Conservation (phyloP, 2,888 invertebrate species). For the Holacanthella duospinosa region DNA sequence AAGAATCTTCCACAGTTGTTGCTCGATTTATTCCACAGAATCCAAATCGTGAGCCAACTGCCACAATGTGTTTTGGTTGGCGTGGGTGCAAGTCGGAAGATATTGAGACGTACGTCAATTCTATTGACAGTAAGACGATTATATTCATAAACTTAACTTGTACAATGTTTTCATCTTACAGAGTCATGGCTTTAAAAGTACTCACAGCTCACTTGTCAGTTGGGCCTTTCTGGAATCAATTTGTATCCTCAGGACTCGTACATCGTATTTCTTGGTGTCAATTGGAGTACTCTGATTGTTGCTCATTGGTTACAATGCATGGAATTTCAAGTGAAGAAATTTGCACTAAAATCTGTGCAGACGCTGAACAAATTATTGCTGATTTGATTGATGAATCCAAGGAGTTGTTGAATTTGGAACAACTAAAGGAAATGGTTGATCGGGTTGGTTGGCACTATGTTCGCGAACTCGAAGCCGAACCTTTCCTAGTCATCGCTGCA, state of each 20-base stretch:
- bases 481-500: slow-evolving; percentile 30
- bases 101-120: slow-evolving; percentile 27
- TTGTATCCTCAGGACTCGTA: slow-evolving; percentile 27
- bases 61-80: slow-evolving; percentile 34
- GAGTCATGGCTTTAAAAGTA: slow-evolving; percentile 29
- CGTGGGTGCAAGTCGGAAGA: slow-evolving; percentile 29
- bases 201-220: slow-evolving; percentile 34
- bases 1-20: slow-evolving; percentile 10
- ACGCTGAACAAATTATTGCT: slow-evolving; percentile 16
- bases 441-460: slow-evolving; percentile 37
- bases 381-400: slow-evolving; percentile 14
- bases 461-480: slow-evolving; percentile 34
- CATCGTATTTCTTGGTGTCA: slow-evolving; percentile 38
- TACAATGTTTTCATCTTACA: slow-evolving; percentile 1
- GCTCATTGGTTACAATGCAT: slow-evolving; percentile 32
- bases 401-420: slow-evolving; percentile 13
- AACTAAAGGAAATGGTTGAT: slow-evolving; percentile 31
- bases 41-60: slow-evolving; percentile 19
- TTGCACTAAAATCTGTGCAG: slow-evolving; percentile 17
- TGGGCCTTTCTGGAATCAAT: slow-evolving; percentile 32
- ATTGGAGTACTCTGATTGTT: slow-evolving; percentile 31
- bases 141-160: not conserved
- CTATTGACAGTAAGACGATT: not conserved
- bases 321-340: slow-evolving; percentile 22
- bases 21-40: slow-evolving; percentile 27